phyloP scores from a whole-genome alignment of 2,797 vertebrate species.

The Onychomys torridus region DNA sequence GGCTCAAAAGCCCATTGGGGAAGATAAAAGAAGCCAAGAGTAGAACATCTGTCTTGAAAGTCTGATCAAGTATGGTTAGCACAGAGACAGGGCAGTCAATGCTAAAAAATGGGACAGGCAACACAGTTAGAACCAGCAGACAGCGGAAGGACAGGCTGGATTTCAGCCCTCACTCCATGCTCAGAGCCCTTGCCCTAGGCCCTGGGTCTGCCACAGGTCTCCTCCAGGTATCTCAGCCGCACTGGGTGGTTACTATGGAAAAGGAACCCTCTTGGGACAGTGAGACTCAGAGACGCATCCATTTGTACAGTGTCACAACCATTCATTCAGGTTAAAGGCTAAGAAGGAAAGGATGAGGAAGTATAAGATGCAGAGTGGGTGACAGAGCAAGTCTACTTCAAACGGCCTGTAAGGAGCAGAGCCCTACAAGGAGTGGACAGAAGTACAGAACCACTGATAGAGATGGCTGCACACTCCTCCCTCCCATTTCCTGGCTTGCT shows the following conservation, averaged over 20 bases:
- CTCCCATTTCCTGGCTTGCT: neutral
- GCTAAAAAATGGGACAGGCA: neutral
- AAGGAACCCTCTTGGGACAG: neutral
- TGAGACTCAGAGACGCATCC: neutral
- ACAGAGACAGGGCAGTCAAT: neutral
- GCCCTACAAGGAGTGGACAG: neutral
- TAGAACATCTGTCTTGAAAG: neutral
- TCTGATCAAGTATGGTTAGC: neutral
- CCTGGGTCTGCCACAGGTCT: neutral
- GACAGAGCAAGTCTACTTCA: neutral
- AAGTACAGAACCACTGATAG: neutral
- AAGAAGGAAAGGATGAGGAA: neutral
- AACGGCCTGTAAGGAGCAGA: neutral
- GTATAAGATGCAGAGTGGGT: neutral
- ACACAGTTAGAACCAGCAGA: neutral
- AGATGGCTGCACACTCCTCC: neutral
- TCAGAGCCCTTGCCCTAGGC: neutral
- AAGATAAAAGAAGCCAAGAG: neutral
- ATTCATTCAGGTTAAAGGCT: neutral
- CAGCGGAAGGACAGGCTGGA: neutral
- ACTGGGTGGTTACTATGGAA: neutral
- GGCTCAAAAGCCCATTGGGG: neutral
- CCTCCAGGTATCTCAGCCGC: neutral
- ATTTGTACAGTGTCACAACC: neutral
- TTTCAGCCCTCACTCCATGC: neutral